Percentiles rank a stretch among this genome's conserved stretches.
Evolutionary conservation across 2,888 invertebrate species (phyloP).

Genomic region (Epiblema foenella): DNA sequence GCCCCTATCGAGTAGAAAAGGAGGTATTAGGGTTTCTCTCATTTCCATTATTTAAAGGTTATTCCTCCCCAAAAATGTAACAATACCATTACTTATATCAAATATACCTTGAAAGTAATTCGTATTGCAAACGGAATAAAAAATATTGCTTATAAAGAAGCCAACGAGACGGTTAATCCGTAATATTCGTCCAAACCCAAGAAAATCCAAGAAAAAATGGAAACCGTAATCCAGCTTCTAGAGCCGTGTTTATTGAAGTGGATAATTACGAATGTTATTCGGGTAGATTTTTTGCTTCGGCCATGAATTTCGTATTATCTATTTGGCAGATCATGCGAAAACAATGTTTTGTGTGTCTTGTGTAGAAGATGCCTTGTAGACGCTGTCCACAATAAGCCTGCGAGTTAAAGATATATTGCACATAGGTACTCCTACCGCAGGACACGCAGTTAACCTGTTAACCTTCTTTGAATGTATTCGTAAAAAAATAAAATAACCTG

Average conservation of each 20-base stretch:
- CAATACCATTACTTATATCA: too few species aligned
- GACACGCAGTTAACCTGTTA: too few species aligned
- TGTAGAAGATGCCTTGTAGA: too few species aligned
- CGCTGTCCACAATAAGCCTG: too few species aligned
- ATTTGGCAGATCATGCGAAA: conserved; percentile 6
- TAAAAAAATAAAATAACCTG: neutral
- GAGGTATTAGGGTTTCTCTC: neutral
- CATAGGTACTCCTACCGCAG: too few species aligned
- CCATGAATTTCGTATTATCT: conserved; percentile 32
- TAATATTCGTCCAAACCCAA: conserved; percentile 35
- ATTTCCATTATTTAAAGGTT: neutral
- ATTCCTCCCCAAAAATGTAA: neutral
- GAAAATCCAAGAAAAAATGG: conserved; percentile 32
- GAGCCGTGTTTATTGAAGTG: conserved; percentile 43
- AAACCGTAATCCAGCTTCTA: conserved; percentile 25
- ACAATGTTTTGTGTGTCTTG: too few species aligned
- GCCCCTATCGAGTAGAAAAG: neutral
- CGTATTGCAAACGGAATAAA: conserved; percentile 8
- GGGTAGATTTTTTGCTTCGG: conserved; percentile 14
- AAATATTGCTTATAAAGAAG: conserved; percentile 1
- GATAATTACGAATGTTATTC: conserved; percentile 42
- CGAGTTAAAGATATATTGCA: too few species aligned
- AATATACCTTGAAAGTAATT: neutral
- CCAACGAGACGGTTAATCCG: conserved; percentile 23
- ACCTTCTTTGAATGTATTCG: too few species aligned